These are phyloP conservation scores for Epizoanthus stellaris DNA, from an alignment of 92 coral and sea anemone species.

Conservation along the genomic window DNA sequence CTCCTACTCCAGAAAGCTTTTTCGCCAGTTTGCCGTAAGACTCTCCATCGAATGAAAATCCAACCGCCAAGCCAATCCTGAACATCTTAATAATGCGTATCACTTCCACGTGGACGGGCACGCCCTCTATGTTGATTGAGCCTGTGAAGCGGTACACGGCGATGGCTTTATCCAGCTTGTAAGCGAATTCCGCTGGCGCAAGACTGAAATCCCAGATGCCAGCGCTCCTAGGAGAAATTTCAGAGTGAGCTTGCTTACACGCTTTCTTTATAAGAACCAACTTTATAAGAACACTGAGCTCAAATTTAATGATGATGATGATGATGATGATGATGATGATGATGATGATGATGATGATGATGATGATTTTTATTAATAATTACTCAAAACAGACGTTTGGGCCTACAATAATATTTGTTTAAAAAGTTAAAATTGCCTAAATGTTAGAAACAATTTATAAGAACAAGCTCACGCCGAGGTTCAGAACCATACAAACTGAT, in stretches of 20 bases:
- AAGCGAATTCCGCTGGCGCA: conserved; percentile 66
- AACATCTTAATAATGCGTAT: conserved; percentile 56
- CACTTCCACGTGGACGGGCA: conserved; percentile 95
- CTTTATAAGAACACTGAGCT: no score
- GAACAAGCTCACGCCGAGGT: no score
- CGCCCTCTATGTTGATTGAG: conserved; percentile 73
- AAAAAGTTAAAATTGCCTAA: no score
- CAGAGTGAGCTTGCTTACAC: not conserved
- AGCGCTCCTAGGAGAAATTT: conserved; percentile 52
- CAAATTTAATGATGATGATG: no score
- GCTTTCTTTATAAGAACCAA: no score
- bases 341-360: no score
- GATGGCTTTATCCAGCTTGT: conserved; percentile 60
- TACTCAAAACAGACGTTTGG: no score
- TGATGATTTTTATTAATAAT: no score
- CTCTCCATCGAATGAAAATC: conserved; percentile 89
- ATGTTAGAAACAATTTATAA: no score
- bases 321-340: no score
- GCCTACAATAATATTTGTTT: no score
- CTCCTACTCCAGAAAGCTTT: conserved; percentile 82
- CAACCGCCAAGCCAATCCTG: conserved; percentile 81
- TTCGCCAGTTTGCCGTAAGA: conserved; percentile 85
- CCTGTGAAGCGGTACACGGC: conserved; percentile 86
- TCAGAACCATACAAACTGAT: no score
- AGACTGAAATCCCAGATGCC: conserved; percentile 83